phyloP scores from a whole-genome alignment of 2,797 vertebrate species.

The Borostomias antarcticus region DNA sequence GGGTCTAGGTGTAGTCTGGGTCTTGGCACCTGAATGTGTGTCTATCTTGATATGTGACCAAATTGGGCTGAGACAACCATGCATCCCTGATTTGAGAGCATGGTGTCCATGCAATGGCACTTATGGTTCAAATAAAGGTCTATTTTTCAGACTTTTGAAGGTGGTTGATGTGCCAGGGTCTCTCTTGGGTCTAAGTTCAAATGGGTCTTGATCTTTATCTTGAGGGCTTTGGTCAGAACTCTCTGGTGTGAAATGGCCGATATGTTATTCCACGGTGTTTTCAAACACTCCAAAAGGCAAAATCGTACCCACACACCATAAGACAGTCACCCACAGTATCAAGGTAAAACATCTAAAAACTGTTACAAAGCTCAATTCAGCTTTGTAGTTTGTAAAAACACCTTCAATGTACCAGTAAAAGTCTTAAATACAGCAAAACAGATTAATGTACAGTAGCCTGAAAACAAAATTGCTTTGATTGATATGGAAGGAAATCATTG shows the following conservation, averaged over 20 bases:
- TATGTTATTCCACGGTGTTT: constrained; percentile 16
- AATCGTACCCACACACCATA: constrained; percentile 19
- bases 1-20: constrained; percentile 1
- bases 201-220: constrained; percentile 19
- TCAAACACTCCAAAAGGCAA: constrained; percentile 36
- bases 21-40: not conserved
- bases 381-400: constrained; percentile 46
- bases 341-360: constrained; percentile 13
- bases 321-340: constrained; percentile 40
- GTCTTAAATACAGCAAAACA: constrained; percentile 62
- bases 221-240: constrained; percentile 12
- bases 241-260: constrained; percentile 11
- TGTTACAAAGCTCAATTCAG: constrained; percentile 43
- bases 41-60: not conserved
- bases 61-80: not conserved
- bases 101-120: not conserved
- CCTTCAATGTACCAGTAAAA: constrained; percentile 46
- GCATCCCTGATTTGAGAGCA: not conserved
- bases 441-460: constrained; percentile 36
- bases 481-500: constrained; percentile 49
- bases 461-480: constrained; percentile 47
- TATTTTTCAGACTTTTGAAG: not conserved
- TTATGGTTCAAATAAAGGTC: not conserved
- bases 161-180: not conserved
- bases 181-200: not conserved